Conservation (phyloP, 2,888 invertebrate genomes). For the Drosophila mimetica region DNA sequence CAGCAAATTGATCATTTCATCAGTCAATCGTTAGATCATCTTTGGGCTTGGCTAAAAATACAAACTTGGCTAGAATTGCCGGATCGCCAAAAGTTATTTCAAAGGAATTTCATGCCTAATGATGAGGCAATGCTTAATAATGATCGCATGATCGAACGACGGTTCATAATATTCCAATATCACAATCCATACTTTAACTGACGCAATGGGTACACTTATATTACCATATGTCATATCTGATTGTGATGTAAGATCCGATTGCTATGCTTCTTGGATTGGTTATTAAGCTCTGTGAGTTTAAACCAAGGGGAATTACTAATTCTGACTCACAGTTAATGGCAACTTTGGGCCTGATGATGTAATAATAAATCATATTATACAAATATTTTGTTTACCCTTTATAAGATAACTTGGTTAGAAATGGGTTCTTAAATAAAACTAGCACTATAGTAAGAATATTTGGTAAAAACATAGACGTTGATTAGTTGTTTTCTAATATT, state of each 20-base stretch:
- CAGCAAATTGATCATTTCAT: slow-evolving; percentile 24
- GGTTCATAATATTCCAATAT: slow-evolving; percentile 3
- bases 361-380: neutral
- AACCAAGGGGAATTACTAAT: neutral
- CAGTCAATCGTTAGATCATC: slow-evolving; percentile 39
- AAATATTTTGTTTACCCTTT: too few relatives aligned
- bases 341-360: neutral
- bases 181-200: neutral
- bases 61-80: slow-evolving; percentile 7
- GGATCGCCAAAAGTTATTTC: slow-evolving; percentile 11
- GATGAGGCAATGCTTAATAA: slow-evolving; percentile 13
- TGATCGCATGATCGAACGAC: neutral
- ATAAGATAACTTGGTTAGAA: too few relatives aligned
- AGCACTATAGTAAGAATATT: too few relatives aligned
- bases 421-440: too few relatives aligned
- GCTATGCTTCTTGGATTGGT: neutral
- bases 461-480: too few relatives aligned
- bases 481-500: too few relatives aligned
- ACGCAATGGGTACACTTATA: too few relatives aligned
- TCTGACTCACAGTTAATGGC: neutral
- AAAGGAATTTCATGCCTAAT: slow-evolving; percentile 22
- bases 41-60: slow-evolving; percentile 22
- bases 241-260: neutral
- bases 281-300: neutral
- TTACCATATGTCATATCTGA: neutral